Evolutionary conservation across 2,888 invertebrate genomes (phyloP).

Genomic region (Zaprionus bogoriensis): DNA sequence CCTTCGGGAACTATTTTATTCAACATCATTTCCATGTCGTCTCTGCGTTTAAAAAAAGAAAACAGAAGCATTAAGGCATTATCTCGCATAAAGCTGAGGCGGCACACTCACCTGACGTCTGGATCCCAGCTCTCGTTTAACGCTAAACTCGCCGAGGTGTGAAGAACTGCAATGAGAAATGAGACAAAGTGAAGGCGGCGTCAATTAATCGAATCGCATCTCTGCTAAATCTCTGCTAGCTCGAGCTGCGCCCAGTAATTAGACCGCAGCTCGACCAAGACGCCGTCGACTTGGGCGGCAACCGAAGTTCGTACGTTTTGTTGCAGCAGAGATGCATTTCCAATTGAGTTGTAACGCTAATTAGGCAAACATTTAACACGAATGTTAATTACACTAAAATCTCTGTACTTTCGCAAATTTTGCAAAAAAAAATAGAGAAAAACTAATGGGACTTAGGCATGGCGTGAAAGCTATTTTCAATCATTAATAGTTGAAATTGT

Average conservation of each 20-base stretch:
- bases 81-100: not conserved
- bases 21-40: slow-evolving; percentile 99
- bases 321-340: slow-evolving; percentile 30
- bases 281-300: too few relatives aligned
- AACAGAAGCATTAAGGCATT: not conserved
- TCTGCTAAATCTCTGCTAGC: not conserved
- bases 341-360: slow-evolving; percentile 63
- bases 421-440: not conserved
- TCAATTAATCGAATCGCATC: slow-evolving; percentile 50
- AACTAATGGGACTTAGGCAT: slow-evolving; percentile 15
- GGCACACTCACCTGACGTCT: slow-evolving; percentile 87
- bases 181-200: slow-evolving; percentile 42
- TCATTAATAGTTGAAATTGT: slow-evolving; percentile 21
- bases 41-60: slow-evolving; percentile 84
- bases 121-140: slow-evolving; percentile 99
- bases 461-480: slow-evolving; percentile 33
- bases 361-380: slow-evolving; percentile 57
- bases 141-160: slow-evolving; percentile 98
- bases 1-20: slow-evolving; percentile 99
- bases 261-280: slow-evolving; percentile 37
- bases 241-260: slow-evolving; percentile 26
- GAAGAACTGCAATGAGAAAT: slow-evolving; percentile 89
- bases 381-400: slow-evolving; percentile 23
- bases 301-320: too few relatives aligned
- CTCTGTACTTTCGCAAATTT: not conserved